Conservation (phyloP, 2,888 invertebrate species). For the Ophioninae sp. region DNA sequence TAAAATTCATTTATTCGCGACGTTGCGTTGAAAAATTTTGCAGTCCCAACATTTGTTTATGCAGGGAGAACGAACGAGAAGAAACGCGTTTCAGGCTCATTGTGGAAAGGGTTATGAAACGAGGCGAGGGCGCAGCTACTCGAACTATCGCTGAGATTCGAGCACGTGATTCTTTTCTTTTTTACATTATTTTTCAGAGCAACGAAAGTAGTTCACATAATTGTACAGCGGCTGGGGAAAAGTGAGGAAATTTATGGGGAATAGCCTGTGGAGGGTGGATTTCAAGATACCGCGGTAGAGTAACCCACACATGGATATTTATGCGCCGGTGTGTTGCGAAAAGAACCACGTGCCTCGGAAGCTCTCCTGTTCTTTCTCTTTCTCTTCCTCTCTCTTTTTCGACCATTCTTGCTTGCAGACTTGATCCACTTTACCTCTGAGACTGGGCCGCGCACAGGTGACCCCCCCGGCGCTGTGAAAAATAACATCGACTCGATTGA, state of each 20-base stretch:
- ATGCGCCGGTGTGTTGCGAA: slow-evolving; percentile 24
- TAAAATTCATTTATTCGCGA: slow-evolving; percentile 73
- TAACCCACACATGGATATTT: slow-evolving; percentile 46
- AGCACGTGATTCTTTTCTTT: neutral
- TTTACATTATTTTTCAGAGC: neutral
- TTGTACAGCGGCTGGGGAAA: neutral
- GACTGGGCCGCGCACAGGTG: slow-evolving; percentile 21
- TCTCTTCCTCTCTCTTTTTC: neutral
- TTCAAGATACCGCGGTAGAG: neutral
- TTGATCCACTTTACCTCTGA: slow-evolving; percentile 29
- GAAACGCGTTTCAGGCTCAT: neutral
- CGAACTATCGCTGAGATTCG: no score
- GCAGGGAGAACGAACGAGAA: slow-evolving; percentile 23
- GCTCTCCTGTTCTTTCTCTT: neutral
- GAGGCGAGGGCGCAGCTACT: no score
- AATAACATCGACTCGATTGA: slow-evolving; percentile 70
- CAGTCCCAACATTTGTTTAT: slow-evolving; percentile 73
- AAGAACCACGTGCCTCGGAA: slow-evolving; percentile 25
- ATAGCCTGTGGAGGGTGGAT: neutral
- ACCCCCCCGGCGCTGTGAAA: slow-evolving; percentile 59
- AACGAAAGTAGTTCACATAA: neutral
- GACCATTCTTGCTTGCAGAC: slow-evolving; percentile 8
- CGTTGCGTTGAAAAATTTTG: slow-evolving; percentile 71
- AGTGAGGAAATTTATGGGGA: neutral
- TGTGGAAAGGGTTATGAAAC: no score